Conservation (phyloP, 2,888 invertebrate species). For the Melanostoma scalare region DNA sequence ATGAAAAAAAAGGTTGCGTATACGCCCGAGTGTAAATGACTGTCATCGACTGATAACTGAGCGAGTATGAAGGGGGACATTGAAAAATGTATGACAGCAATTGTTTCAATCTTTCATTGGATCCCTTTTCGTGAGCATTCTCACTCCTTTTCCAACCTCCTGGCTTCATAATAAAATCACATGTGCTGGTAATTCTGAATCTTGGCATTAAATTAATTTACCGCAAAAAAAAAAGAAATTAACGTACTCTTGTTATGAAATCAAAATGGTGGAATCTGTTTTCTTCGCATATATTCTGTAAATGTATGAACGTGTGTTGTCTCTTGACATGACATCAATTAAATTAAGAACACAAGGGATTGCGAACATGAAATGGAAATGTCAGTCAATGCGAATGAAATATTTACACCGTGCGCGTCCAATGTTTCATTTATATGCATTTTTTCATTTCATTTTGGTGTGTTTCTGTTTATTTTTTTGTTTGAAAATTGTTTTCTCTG, state of each 20-base stretch:
- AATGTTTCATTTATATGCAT: slow-evolving; percentile 25
- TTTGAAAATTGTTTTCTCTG: background rate
- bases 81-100: slow-evolving; percentile 24
- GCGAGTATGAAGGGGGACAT: slow-evolving; percentile 26
- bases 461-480: slow-evolving; percentile 13
- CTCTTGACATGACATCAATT: slow-evolving; percentile 66
- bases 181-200: slow-evolving; percentile 27
- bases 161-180: slow-evolving; percentile 42
- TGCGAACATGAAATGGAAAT: slow-evolving; percentile 65
- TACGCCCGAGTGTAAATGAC: slow-evolving; percentile 55
- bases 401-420: slow-evolving; percentile 44
- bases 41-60: slow-evolving; percentile 33
- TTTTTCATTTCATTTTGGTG: slow-evolving; percentile 10
- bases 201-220: slow-evolving; percentile 62
- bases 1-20: slow-evolving; percentile 57
- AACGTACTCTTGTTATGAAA: slow-evolving; percentile 41
- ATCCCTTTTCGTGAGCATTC: slow-evolving; percentile 29
- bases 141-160: background rate
- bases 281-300: slow-evolving; percentile 1
- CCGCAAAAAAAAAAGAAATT: slow-evolving; percentile 11
- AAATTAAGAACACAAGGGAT: slow-evolving; percentile 62
- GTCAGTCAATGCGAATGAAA: slow-evolving; percentile 62
- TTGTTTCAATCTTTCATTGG: slow-evolving; percentile 38
- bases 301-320: slow-evolving; percentile 24
- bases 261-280: slow-evolving; percentile 34